Percentiles rank a stretch among this genome's conserved stretches.
Conservation (phyloP, 2,113 vertebrate species). For the Lipotes vexillifer region DNA sequence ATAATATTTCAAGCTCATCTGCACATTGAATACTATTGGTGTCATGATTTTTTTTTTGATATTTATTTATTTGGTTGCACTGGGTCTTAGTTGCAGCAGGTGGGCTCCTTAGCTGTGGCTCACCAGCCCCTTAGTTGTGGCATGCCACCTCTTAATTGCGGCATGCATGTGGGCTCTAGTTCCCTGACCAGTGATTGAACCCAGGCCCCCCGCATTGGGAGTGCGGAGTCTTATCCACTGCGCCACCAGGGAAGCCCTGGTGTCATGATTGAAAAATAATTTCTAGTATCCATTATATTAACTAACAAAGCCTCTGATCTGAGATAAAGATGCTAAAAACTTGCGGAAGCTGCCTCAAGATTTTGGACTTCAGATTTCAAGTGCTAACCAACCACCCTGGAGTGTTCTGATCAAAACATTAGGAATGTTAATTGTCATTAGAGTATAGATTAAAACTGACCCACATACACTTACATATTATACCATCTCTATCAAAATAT, state of each 20-base stretch:
- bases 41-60: not conserved
- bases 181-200: too few species aligned
- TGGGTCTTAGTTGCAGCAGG: too few species aligned
- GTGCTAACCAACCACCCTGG: not conserved
- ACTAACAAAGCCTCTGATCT: not conserved
- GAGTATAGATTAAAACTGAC: not conserved
- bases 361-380: not conserved
- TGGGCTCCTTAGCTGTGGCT: too few species aligned
- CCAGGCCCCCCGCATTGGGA: too few species aligned
- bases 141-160: too few species aligned
- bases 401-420: not conserved
- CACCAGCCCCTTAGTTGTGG: too few species aligned
- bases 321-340: not conserved
- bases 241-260: too few species aligned
- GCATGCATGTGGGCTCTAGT: too few species aligned
- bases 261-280: not conserved
- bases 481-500: not conserved
- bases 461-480: not conserved
- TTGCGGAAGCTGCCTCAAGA: too few species aligned
- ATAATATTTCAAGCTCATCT: not conserved
- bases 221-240: rapidly evolving
- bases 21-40: not conserved
- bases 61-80: too few species aligned
- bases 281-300: not conserved
- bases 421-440: not conserved